Percentiles rank a stretch among this genome's conserved stretches.
phyloP scores from a whole-genome alignment of 2,888 invertebrate species.

The Hoplodrina blanda region DNA sequence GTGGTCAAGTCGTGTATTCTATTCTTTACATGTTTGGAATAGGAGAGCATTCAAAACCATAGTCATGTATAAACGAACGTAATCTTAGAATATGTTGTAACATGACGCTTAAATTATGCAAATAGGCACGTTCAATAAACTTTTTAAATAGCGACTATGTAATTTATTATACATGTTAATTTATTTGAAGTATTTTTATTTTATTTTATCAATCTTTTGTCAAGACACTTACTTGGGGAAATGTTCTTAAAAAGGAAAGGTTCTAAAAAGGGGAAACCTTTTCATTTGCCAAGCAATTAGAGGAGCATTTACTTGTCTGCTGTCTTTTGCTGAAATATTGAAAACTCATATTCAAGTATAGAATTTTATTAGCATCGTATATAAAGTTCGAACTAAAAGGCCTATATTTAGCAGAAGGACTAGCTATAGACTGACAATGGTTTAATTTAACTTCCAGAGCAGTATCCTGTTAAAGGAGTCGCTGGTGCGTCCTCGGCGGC shows the following conservation, averaged over 20 bases:
- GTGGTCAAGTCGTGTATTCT: background rate
- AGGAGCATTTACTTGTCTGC: too few relatives aligned
- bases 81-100: conserved; percentile 17
- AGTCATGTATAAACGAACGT: background rate
- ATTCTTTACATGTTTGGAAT: background rate
- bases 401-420: background rate
- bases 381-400: too few relatives aligned
- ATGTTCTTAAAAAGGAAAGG: background rate
- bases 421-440: background rate
- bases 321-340: too few relatives aligned
- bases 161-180: background rate
- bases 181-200: background rate
- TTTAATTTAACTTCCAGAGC: conserved; percentile 72
- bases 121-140: conserved; percentile 24
- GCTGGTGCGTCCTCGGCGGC: conserved; percentile 71
- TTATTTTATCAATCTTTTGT: background rate
- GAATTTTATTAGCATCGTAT: too few relatives aligned
- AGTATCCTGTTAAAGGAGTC: conserved; percentile 77
- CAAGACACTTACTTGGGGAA: background rate
- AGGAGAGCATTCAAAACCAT: background rate
- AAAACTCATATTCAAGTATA: too few relatives aligned
- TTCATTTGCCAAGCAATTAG: too few relatives aligned
- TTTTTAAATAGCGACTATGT: background rate
- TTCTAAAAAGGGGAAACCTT: too few relatives aligned
- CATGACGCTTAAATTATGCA: conserved; percentile 8